Evolutionary conservation across 2,113 vertebrate genomes (phyloP).

Genomic region (Microcebus murinus): DNA sequence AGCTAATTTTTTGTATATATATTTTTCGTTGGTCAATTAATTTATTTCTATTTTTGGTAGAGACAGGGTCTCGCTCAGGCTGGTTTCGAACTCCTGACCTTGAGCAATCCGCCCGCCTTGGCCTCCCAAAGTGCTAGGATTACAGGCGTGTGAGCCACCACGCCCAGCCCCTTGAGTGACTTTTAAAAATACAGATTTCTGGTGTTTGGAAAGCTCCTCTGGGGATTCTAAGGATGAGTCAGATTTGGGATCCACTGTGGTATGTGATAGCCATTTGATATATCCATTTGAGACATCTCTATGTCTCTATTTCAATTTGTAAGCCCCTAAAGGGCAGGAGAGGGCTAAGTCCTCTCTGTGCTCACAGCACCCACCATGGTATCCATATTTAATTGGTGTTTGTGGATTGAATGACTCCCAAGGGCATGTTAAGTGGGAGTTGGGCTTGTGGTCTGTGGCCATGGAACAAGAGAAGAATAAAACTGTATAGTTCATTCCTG

Average conservation of each 20-base stretch:
- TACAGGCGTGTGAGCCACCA: too few relatives aligned
- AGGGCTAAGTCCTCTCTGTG: too few relatives aligned
- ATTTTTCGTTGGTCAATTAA: too few relatives aligned
- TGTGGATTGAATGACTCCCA: background rate
- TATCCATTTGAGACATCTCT: background rate
- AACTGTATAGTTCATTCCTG: fast-evolving
- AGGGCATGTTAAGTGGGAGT: background rate
- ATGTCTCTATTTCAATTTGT: background rate
- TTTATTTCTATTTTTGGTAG: too few relatives aligned
- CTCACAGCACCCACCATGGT: background rate
- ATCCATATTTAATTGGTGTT: background rate
- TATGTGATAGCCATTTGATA: background rate
- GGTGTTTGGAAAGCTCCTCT: background rate
- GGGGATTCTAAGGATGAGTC: background rate
- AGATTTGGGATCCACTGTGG: fast-evolving
- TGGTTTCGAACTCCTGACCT: too few relatives aligned
- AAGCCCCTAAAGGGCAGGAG: background rate
- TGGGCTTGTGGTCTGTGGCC: background rate
- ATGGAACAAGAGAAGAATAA: background rate
- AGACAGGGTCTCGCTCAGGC: too few relatives aligned
- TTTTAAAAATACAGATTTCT: background rate
- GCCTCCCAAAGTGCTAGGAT: too few relatives aligned
- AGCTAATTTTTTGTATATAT: too few relatives aligned
- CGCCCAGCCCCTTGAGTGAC: background rate
- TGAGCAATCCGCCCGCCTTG: too few relatives aligned